phyloP scores from a whole-genome alignment of 2,888 invertebrate genomes.

The Caenorhabditis macrosperma region DNA sequence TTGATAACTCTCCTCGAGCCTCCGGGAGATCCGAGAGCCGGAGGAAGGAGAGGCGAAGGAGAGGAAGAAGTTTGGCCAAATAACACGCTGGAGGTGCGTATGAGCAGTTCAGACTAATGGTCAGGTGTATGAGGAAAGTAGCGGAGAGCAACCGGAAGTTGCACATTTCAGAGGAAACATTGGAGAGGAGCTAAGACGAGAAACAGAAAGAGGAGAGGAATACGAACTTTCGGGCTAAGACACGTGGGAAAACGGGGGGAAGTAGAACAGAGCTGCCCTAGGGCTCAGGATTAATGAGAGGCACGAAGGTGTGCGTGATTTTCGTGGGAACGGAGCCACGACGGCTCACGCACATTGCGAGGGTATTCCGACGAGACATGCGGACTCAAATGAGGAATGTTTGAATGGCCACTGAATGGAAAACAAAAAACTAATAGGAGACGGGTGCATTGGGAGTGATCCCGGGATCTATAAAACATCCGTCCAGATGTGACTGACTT shows the following conservation, averaged over 20 bases:
- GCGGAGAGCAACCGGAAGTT: constrained; percentile 12
- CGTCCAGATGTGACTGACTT: constrained; percentile 15
- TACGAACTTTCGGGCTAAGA: constrained; percentile 17
- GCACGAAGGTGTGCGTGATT: constrained; percentile 1
- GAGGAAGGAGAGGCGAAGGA: constrained; percentile 4
- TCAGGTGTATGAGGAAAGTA: not conserved
- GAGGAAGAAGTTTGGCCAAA: not conserved
- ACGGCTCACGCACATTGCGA: not conserved
- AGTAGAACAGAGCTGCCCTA: constrained; percentile 15
- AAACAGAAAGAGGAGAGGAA: constrained; percentile 21
- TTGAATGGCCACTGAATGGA: too few relatives aligned
- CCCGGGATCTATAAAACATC: constrained; percentile 19
- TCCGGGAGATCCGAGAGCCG: not conserved
- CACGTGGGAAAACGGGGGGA: constrained; percentile 17
- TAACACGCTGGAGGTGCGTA: not conserved
- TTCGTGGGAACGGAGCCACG: not conserved
- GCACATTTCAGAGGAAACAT: constrained; percentile 35
- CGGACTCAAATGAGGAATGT: too few relatives aligned
- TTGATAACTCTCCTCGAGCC: constrained; percentile 13
- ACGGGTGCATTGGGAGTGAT: not conserved
- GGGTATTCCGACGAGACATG: too few relatives aligned
- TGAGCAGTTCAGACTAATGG: constrained; percentile 20
- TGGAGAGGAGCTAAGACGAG: constrained; percentile 7
- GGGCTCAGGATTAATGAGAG: constrained; percentile 11
- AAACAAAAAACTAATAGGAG: not conserved